phyloP scores from a whole-genome alignment of 2,888 invertebrate genomes.

The Limnephilus auricula region DNA sequence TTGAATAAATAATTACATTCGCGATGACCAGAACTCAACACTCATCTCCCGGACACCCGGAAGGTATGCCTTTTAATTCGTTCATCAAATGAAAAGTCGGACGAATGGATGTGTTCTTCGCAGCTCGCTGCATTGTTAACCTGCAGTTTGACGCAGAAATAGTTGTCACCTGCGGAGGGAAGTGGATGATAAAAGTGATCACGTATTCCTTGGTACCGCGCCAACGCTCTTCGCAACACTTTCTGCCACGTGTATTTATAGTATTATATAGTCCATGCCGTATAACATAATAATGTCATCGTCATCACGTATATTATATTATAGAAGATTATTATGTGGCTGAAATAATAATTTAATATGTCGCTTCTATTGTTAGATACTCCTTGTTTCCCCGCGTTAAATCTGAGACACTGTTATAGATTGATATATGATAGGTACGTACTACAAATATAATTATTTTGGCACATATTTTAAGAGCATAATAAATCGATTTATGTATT shows the following conservation, averaged over 20 bases:
- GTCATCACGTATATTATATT: background rate
- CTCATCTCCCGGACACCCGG: constrained; percentile 34
- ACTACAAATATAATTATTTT: background rate
- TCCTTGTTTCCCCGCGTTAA: background rate
- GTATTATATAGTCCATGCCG: background rate
- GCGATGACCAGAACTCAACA: background rate
- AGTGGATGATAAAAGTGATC: background rate
- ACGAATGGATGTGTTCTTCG: background rate
- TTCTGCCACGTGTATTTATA: constrained; percentile 23
- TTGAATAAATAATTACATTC: background rate
- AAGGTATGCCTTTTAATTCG: constrained; percentile 34
- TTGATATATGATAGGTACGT: background rate
- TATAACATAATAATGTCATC: background rate
- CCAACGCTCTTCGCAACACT: constrained; percentile 12
- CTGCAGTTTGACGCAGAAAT: constrained; percentile 46
- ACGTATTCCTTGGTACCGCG: constrained; percentile 37
- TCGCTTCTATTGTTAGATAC: background rate
- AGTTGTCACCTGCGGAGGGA: constrained; percentile 44
- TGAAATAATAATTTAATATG: constrained; percentile 19
- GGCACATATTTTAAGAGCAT: background rate
- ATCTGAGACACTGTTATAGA: background rate
- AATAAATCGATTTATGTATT: background rate
- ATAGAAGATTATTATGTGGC: background rate
- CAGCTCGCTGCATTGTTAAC: constrained; percentile 38
- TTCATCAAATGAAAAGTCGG: constrained; percentile 1